Evolutionary conservation across 2,888 invertebrate genomes (phyloP), one percentile per base, ranked within the genome.

Genomic region (Trachelus stipa): DNA sequence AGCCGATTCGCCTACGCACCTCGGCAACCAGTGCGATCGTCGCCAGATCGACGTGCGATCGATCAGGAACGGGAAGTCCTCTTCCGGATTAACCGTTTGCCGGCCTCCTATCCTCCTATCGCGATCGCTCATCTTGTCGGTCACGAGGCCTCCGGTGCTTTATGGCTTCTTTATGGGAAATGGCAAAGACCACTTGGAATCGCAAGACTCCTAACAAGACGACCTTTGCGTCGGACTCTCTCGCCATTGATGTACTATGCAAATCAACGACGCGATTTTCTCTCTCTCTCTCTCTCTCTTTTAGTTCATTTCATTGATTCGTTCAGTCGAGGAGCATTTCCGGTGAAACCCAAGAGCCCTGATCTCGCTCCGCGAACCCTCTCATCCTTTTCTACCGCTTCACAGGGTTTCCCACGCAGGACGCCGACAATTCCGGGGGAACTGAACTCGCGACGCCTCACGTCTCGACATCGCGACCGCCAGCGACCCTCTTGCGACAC

Each of bases 121-220:
- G 40, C 15, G 40, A 15, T 40, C 40, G 40, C 40, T 40, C 40
- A 40, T 56, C 56, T 56, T 56, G 56, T 56, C 56, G 56, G 56
- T 56, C 56, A 56, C 23, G 56, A 56, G 56, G 56, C 15, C 56
- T 56, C 56, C 23, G 56, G 23, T 56, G 85, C 81, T 85, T 85
- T 88, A 86, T 87, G 83, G 85, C 83, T 85, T 83, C 81, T 84
- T 82, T 87, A 88, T 88, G 88, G 87, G 88, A 88, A 88, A 88
- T 87, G 86, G 87, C 88, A 87, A 85, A 87, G 86, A 87, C 85
- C 86, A 83, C 83, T 86, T 56, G 76, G 75, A 76, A 78, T 80
- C 80, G 79, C 76, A 40, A 15, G 40, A 40, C 81, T 80, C 79
- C 81, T 83, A 82, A 83, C 82, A 80, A 80, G 79, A 80, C 81